Evolutionary conservation across 1,140 invertebrate species (phyloP).

Genomic region (Zaprionus ornatus): DNA sequence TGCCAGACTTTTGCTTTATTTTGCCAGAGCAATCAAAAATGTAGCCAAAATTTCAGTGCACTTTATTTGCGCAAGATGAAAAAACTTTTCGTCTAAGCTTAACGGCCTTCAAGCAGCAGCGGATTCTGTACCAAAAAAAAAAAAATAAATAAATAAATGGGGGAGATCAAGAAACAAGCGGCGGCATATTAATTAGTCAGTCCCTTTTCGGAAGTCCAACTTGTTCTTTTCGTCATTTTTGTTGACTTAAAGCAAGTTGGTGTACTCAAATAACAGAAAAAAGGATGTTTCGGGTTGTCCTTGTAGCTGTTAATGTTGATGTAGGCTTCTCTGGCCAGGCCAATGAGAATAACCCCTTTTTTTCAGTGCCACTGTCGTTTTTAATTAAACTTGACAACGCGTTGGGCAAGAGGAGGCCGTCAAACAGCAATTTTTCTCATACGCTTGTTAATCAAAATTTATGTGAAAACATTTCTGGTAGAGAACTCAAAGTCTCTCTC

Average conservation of each 20-base stretch:
- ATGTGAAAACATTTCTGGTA: neutral
- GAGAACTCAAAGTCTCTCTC: neutral
- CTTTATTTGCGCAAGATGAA: slow-evolving; percentile 24
- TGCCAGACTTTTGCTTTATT: slow-evolving; percentile 43
- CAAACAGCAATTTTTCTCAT: neutral
- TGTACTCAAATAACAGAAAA: neutral
- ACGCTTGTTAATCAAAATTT: slow-evolving; percentile 20
- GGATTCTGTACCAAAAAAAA: slow-evolving; percentile 27
- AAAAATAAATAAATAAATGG: slow-evolving; percentile 31
- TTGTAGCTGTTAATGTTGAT: slow-evolving; percentile 31
- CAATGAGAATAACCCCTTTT: slow-evolving; percentile 2
- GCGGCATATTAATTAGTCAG: slow-evolving; percentile 70
- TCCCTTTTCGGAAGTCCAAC: slow-evolving; percentile 16
- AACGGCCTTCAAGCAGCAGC: neutral
- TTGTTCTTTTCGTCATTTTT: slow-evolving; percentile 29
- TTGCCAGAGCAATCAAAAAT: slow-evolving; percentile 59
- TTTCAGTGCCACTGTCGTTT: slow-evolving; percentile 4
- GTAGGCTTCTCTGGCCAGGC: slow-evolving; percentile 28
- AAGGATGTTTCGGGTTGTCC: neutral
- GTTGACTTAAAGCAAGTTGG: slow-evolving; percentile 26
- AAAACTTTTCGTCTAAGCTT: slow-evolving; percentile 24
- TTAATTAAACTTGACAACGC: slow-evolving; percentile 29
- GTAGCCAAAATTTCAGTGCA: slow-evolving; percentile 25
- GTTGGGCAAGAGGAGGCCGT: neutral
- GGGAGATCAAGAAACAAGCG: slow-evolving; percentile 30